These are phyloP conservation scores for Etia nguti DNA, from an alignment of 2,113 vertebrate genomes.

Conservation along the genomic window DNA sequence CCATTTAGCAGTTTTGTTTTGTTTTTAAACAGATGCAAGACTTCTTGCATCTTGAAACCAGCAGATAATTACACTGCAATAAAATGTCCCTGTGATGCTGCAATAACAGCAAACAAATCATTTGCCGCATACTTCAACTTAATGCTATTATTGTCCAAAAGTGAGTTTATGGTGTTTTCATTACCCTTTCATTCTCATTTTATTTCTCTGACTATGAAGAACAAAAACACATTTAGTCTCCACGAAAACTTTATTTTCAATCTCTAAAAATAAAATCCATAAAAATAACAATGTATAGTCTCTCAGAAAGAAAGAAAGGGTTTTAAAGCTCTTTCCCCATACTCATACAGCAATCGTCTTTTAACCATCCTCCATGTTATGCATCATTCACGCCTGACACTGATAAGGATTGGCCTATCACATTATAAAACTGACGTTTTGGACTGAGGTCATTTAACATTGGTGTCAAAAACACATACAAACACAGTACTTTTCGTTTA, in stretches of 20 bases:
- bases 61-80: background rate
- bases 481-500: background rate
- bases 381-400: background rate
- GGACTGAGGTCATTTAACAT: background rate
- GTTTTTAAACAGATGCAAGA: background rate
- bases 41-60: background rate
- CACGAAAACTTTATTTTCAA: constrained; percentile 54
- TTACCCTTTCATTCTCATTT: background rate
- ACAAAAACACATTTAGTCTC: background rate
- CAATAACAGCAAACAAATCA: background rate
- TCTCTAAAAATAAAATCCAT: constrained; percentile 49
- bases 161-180: background rate
- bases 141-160: background rate
- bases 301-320: background rate
- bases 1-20: background rate
- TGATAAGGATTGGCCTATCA: background rate
- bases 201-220: background rate
- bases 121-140: background rate
- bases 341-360: background rate
- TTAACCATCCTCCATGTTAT: background rate
- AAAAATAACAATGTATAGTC: constrained; percentile 49
- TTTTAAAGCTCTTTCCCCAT: constrained; percentile 48
- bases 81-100: background rate
- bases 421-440: background rate
- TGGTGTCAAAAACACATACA: background rate